Evolutionary conservation across 2,888 invertebrate species (phyloP).

Genomic region (Tinea trinotella): DNA sequence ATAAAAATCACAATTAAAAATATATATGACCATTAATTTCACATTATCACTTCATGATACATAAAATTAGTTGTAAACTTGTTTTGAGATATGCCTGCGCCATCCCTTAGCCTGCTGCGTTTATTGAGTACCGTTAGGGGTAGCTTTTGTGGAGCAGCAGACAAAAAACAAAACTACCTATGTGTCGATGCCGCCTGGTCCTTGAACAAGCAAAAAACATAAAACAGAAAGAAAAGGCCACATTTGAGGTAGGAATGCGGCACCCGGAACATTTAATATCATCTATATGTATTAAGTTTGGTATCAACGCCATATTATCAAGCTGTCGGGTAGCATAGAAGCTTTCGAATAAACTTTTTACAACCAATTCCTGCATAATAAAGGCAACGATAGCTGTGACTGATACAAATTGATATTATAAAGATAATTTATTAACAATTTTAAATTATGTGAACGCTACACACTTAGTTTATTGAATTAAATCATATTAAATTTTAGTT

Average conservation of each 20-base stretch:
- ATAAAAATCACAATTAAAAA: conserved; percentile 5
- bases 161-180: conserved; percentile 42
- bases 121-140: conserved; percentile 45
- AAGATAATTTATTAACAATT: conserved; percentile 9
- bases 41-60: conserved; percentile 15
- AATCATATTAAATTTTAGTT: too few relatives aligned
- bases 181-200: conserved; percentile 42
- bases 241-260: conserved; percentile 65
- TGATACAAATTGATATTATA: conserved; percentile 10
- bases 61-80: conserved; percentile 13
- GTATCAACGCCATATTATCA: conserved; percentile 15
- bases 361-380: conserved; percentile 2
- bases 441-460: neutral
- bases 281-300: conserved; percentile 10
- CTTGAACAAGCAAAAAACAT: conserved; percentile 54
- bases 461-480: neutral
- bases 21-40: neutral
- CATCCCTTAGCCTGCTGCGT: neutral
- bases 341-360: conserved; percentile 1
- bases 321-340: conserved; percentile 11
- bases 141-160: conserved; percentile 45
- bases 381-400: conserved; percentile 1
- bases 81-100: conserved; percentile 2
- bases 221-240: conserved; percentile 56
- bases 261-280: conserved; percentile 35